Conservation (phyloP, 2,113 vertebrate genomes). For the Tragelaphus imberbis region DNA sequence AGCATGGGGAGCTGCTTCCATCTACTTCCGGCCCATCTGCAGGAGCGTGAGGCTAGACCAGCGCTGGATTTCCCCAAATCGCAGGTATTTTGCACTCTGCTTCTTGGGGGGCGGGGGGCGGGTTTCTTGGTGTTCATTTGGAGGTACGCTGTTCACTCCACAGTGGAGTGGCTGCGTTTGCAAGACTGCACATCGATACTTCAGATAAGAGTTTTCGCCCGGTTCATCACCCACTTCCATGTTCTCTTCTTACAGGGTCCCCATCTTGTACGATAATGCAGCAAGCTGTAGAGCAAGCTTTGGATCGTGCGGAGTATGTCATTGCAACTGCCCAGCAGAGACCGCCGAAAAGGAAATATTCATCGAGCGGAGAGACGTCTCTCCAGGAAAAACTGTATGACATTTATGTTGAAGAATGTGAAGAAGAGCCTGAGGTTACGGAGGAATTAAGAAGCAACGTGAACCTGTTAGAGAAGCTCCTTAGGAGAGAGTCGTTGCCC, state of each 20-base stretch:
- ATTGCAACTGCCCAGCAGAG: constrained; percentile 90
- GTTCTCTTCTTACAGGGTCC: constrained; percentile 35
- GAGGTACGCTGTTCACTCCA: neutral
- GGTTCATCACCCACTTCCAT: neutral
- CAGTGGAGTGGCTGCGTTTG: accelerated
- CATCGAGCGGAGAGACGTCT: constrained; percentile 86
- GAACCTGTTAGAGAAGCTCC: constrained; percentile 95
- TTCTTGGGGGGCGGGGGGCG: neutral
- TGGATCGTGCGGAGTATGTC: constrained; percentile 91
- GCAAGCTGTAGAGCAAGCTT: constrained; percentile 89
- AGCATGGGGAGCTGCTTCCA: too few relatives aligned
- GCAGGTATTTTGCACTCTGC: too few relatives aligned
- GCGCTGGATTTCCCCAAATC: neutral
- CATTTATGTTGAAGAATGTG: constrained; percentile 95
- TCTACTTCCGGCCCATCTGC: neutral
- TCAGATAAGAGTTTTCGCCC: neutral
- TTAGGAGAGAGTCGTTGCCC: constrained; percentile 89
- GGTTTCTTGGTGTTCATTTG: neutral
- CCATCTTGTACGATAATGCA: constrained; percentile 76
- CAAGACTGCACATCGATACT: neutral
- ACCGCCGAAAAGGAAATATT: constrained; percentile 85
- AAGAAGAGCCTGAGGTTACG: constrained; percentile 90
- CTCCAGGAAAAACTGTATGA: constrained; percentile 96
- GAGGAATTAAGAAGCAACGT: constrained; percentile 93
- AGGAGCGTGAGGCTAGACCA: accelerated